A percentile compares a stretch with the other conserved stretches of the same genome.
phyloP scores from a whole-genome alignment of 2,888 invertebrate genomes.

The Bhutanitis thaidina region DNA sequence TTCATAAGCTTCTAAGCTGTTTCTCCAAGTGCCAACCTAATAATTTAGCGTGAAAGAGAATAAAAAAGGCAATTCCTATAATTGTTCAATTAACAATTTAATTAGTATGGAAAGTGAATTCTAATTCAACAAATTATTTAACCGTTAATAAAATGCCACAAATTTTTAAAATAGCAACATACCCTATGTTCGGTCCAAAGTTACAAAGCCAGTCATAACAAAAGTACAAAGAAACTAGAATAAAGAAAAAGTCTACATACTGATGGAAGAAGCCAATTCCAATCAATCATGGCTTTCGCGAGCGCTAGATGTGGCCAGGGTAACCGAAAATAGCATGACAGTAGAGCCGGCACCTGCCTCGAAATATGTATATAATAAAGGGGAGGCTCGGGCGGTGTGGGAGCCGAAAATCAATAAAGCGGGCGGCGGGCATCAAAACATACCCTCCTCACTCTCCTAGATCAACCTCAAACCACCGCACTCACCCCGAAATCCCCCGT shows the following conservation, averaged over 20 bases:
- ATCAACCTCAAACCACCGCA: conserved; percentile 21
- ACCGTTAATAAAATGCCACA: no score
- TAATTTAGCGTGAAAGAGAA: no score
- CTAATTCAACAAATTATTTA: no score
- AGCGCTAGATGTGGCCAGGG: conserved; percentile 47
- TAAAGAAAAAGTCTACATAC: no score
- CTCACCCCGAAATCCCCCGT: conserved; percentile 27
- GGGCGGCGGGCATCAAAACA: conserved; percentile 76
- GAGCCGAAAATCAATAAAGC: conserved; percentile 76
- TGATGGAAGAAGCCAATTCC: conserved; percentile 27
- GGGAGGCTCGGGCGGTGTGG: conserved; percentile 49
- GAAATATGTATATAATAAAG: conserved; percentile 68
- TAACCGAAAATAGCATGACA: conserved; percentile 70
- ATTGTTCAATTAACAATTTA: no score
- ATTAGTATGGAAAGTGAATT: no score
- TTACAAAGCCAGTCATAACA: not conserved
- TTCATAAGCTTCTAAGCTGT: no score
- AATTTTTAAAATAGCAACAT: no score
- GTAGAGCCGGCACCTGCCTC: conserved; percentile 52
- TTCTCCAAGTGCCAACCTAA: no score
- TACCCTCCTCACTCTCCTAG: conserved; percentile 36
- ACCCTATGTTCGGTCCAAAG: not conserved
- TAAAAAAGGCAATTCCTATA: no score
- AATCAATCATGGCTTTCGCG: conserved; percentile 63
- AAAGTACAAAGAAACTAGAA: conserved; percentile 2